Percentiles rank a stretch among this genome's conserved stretches.
phyloP scores from a whole-genome alignment of 2,113 vertebrate genomes.

The Gopherus evgoodei region DNA sequence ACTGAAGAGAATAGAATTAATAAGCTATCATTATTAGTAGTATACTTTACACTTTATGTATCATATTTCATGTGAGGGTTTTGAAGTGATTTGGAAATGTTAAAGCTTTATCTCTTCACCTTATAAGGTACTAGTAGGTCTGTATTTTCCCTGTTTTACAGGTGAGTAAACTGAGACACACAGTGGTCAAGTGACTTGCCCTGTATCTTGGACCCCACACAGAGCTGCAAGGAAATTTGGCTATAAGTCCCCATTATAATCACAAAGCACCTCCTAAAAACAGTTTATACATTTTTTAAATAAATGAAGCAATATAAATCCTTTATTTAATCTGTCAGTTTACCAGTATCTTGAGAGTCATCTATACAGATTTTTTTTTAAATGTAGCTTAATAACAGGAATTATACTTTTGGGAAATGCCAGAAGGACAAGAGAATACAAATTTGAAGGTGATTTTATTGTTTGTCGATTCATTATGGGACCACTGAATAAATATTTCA shows the following conservation, averaged over 20 bases:
- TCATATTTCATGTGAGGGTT: background rate
- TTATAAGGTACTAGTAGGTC: background rate
- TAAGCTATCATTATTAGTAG: background rate
- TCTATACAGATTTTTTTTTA: background rate
- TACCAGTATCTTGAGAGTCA: background rate
- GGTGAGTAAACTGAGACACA: background rate
- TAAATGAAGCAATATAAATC: background rate
- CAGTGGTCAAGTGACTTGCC: background rate
- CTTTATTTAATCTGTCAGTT: background rate
- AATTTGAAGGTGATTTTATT: constrained; percentile 35
- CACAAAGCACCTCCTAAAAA: background rate
- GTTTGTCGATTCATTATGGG: constrained; percentile 38
- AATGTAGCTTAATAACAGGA: background rate
- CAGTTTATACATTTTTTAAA: background rate
- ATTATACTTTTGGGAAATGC: background rate
- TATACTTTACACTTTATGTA: background rate
- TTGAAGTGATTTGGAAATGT: background rate
- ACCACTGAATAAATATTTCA: constrained; percentile 62
- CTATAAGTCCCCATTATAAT: background rate
- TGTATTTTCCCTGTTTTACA: background rate
- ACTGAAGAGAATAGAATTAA: background rate
- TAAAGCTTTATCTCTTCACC: background rate
- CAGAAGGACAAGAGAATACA: constrained; percentile 3
- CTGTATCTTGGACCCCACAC: background rate
- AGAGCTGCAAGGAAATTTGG: background rate